phyloP scores from a whole-genome alignment of 2,113 vertebrate species.

The Cercopithecus mona region DNA sequence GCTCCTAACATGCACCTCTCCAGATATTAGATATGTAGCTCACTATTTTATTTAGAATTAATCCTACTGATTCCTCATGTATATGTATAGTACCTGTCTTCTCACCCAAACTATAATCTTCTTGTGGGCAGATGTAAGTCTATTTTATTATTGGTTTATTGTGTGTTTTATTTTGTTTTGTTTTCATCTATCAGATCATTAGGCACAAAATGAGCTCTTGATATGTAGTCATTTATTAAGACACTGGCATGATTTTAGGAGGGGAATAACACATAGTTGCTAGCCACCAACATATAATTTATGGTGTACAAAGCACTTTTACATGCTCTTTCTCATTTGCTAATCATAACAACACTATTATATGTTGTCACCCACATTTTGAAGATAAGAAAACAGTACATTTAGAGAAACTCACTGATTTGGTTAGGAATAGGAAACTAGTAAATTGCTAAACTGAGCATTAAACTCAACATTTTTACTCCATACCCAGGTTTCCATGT shows the following conservation, averaged over 20 bases:
- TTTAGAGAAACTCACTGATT: background rate
- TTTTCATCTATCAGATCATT: background rate
- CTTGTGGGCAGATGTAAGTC: background rate
- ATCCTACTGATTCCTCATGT: background rate
- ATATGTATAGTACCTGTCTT: background rate
- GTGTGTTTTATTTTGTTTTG: slow-evolving; percentile 6
- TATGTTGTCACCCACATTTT: background rate
- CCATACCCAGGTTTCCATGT: background rate
- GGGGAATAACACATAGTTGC: background rate
- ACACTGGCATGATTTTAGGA: background rate
- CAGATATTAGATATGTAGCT: background rate
- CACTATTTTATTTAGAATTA: background rate
- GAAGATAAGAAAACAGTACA: background rate
- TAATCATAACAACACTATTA: background rate
- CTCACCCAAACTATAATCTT: background rate
- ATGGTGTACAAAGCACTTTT: background rate
- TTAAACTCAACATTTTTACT: background rate
- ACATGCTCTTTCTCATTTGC: background rate
- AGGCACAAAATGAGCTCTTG: background rate
- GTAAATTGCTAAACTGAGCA: background rate
- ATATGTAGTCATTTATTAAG: background rate
- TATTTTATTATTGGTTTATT: background rate
- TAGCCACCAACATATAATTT: background rate
- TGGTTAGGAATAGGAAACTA: background rate
- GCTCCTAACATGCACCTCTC: background rate